Evolutionary conservation across 1,140 invertebrate species (phyloP), one percentile per base, ranked within the genome.

Genomic region (Drosophila orosa): DNA sequence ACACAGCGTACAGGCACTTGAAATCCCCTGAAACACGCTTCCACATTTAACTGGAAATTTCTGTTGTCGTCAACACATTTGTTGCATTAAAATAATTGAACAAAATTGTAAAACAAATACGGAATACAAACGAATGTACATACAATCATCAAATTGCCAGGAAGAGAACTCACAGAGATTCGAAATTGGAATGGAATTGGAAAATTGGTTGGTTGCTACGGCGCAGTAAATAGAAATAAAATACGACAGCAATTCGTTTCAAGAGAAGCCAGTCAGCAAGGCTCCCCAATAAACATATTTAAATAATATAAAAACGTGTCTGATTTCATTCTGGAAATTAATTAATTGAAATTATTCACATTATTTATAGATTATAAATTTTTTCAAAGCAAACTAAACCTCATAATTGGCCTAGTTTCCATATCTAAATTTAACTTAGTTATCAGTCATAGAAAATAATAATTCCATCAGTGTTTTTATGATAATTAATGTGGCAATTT

Each of bases 61-160:
- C 37, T 50, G 33, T 54, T 58, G 80, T 78, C 75, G 71, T 75
- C 83, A 79, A 87, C 84, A 89, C 74, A 89, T 86, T 86, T 83
- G 83, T 86, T 87, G 83, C 83, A 86, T 87, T 86, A 87, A 83
- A 83, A 80, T 86, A 86, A 86, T 86, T 86, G 83, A 86, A 83
- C 75, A 71, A 74, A 87, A 86, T 83, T 80, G 79, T 87, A 74
- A 77, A 87, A 79, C 75, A 87, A 87, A 86, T 77, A 83, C 45
- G 66, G 61, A 67, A 31, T 19, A 17, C 25, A 3, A 10, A 50
- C n/a, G 10, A 17, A 9, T 7, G 37, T 3, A 22, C 19, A 31
- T 37, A 63, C 57, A 44, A 74, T 47, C 62, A 40, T 57, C 31
- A 65, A 66, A 74, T 39, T 39, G 65, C 68, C 60, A 57, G 35